A percentile compares a stretch with the other conserved stretches of the same genome.
phyloP scores from a whole-genome alignment of 2,113 vertebrate species.

The Brachionichthys hirsutus region DNA sequence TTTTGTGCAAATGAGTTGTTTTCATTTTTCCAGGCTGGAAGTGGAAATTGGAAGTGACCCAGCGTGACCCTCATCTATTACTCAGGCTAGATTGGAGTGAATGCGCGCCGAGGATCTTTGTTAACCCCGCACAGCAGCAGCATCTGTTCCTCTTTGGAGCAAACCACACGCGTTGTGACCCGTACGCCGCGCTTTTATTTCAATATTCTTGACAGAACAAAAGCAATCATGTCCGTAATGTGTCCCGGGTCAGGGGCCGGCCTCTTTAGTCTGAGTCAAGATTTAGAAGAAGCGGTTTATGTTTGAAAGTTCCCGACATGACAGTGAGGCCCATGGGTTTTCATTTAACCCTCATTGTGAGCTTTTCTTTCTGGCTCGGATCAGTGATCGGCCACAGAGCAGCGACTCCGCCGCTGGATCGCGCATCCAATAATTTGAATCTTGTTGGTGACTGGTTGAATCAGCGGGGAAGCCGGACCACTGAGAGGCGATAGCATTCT shows the following conservation, averaged over 20 bases:
- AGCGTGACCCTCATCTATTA: constrained; percentile 95
- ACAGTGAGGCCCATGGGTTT: constrained; percentile 24
- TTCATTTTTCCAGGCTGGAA: constrained; percentile 91
- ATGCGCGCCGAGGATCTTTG: constrained; percentile 89
- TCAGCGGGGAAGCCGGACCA: constrained; percentile 1
- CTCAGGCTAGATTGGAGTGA: constrained; percentile 95
- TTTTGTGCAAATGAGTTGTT: constrained; percentile 99
- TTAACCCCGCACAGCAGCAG: constrained; percentile 82
- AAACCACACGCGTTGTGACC: constrained; percentile 87
- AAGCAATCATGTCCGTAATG: constrained; percentile 64
- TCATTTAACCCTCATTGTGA: constrained; percentile 52
- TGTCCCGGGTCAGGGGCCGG: constrained; percentile 58
- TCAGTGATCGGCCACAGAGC: constrained; percentile 32
- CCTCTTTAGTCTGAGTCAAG: constrained; percentile 24
- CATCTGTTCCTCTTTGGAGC: constrained; percentile 87
- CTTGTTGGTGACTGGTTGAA: constrained; percentile 1
- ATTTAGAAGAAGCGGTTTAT: constrained; percentile 32
- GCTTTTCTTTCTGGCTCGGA: constrained; percentile 30
- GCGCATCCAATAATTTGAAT: constrained; percentile 50
- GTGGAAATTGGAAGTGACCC: constrained; percentile 99
- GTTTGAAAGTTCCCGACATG: constrained; percentile 49
- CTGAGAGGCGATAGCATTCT: no score
- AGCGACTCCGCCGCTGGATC: constrained; percentile 14
- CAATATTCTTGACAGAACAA: constrained; percentile 70
- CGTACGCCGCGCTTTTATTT: constrained; percentile 83